Percentiles rank a stretch among this genome's conserved stretches.
phyloP scores from a whole-genome alignment of 2,113 vertebrate genomes.

The Octodon degus region DNA sequence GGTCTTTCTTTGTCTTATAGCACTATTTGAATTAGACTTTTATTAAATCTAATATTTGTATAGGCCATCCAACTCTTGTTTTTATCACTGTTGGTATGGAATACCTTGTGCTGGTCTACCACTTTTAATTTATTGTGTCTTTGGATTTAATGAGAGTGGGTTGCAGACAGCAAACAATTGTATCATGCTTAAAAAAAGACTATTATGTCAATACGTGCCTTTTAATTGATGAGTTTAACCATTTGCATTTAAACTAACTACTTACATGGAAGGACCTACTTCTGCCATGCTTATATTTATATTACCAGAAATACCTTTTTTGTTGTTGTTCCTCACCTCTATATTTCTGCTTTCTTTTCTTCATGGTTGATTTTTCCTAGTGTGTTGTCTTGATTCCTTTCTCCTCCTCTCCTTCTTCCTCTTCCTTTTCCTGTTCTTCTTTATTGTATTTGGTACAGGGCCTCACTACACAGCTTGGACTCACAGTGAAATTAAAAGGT shows the following conservation, averaged over 20 bases:
- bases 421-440: too few species aligned
- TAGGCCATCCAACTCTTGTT: background rate
- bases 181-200: background rate
- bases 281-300: background rate
- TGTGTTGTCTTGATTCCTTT: background rate
- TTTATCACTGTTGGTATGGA: background rate
- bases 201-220: background rate
- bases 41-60: background rate
- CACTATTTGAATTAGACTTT: background rate
- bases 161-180: background rate
- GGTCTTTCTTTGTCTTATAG: background rate
- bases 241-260: slow-evolving; percentile 5
- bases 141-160: background rate
- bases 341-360: background rate
- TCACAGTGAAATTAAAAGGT: too few species aligned
- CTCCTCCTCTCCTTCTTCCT: background rate
- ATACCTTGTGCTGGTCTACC: background rate
- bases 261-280: background rate
- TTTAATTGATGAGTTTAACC: background rate
- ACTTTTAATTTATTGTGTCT: background rate
- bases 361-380: background rate
- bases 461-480: too few species aligned
- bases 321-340: background rate
- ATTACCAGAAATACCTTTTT: background rate
- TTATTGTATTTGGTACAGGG: too few species aligned